Evolutionary conservation across 2,113 vertebrate genomes (phyloP), one percentile per base, ranked within the genome.

Genomic region (Ptychochromis oligacanthus): DNA sequence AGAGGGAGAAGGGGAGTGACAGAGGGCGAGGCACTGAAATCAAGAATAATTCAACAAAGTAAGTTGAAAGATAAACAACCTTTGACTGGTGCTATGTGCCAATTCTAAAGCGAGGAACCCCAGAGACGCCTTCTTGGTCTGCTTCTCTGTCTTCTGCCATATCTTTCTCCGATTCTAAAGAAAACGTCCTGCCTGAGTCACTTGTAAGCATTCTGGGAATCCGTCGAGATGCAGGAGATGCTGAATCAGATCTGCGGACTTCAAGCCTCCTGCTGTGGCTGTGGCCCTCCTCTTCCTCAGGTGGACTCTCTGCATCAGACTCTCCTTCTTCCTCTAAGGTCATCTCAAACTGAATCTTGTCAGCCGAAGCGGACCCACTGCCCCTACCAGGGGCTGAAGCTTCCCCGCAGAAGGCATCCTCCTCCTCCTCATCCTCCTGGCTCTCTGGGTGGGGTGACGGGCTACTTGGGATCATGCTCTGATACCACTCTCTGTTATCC

Each of bases 401-500:
- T 92, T 91, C 91, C 22, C 74, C 60, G 1, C 3, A 46, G 1
- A 67, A 7, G 0, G 76, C 87, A 20, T 72, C 65, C 64, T 85
- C 91, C 5, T 5, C 60, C 3, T 58, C 58, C 61, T 67, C 62
- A 17, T 52, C 89, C 0, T 81, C 85, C 2, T 43, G 82, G 1
- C 9, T 88, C 8, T 95, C 86, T 0, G 93, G 91, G 0, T 93
- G 83, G 1, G 94, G 95, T 3, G 92, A 95, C 0, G 98, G 98
- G 90, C 97, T 99, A 87, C 93, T 95, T 0, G 97, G 96, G 84
- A 99, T 97, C 96, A 97, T 97, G 93, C 97, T 97, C 91, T 98
- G 97, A 93, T 98, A 99, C 97, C 97, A 99, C 31, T 98, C 97
- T 11, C 97, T 93, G 93, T 99, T 98, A 90, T 99, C 97, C 91